Base-by-base conservation (phyloP, 2,888 invertebrate species). In the Tethea ocularis region DNA sequence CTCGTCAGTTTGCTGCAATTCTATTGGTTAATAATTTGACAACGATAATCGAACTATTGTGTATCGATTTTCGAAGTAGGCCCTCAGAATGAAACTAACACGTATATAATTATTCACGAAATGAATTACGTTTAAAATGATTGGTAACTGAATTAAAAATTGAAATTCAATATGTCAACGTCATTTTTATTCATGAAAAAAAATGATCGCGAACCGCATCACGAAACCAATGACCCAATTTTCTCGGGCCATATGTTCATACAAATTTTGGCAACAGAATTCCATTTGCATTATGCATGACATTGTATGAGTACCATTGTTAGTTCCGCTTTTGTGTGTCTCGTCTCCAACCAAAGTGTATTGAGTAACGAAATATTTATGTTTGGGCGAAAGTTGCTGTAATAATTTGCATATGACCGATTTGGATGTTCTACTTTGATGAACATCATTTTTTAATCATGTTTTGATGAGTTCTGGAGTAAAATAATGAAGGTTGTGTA, bases 271-370 rank as follows among this genome's bases (percentile, higher is more conserved):
- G 73, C 61, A 60, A 60, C 64, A 63, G 61, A 59, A 38, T 62
- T 60, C 58, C 52, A 55, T 57, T 55, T 76, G 73, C 68, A 77
- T 78, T 65, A 78, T 75, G 64, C 67, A 78, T 78, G 69, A 75
- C 63, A 8, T 38, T 15, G 10, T 51, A 51, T 20, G 61, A 51
- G 13, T 29, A 29, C 61, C 58, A 64, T 61, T 17, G 52, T 58
- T 46, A 46, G 46, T 46, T 46, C 46, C 46, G 20, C 46, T 46
- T 46, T 20, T 46, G 20, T 46, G 7, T 46, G 46, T 46, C 7
- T 51, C 38, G 59, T 59, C 53, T 57, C 54, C 29, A 46, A 20
- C 29, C 51, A 53, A 51, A 11, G 38, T 56, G 57, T 57, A 53
- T 60, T 60, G 51, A 36, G 57, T 60, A 60, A 60, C 33, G 7